Evolutionary conservation across 2,888 invertebrate species (phyloP).

Genomic region (Prenolepis imparis): DNA sequence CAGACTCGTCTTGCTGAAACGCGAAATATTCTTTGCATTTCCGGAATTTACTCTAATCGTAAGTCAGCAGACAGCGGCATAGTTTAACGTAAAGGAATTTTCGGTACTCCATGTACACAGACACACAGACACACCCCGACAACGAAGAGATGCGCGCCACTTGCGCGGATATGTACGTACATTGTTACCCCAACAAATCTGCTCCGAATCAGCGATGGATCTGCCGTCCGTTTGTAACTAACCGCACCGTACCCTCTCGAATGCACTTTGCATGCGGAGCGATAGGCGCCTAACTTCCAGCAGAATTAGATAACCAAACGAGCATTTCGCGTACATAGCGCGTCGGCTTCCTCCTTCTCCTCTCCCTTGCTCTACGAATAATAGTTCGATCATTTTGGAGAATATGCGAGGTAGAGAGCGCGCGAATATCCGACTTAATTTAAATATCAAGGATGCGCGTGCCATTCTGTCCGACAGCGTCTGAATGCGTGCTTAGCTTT

Average conservation of each 20-base stretch:
- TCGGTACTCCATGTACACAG: not conserved
- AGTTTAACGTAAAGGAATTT: slow-evolving; percentile 51
- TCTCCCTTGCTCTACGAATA: not conserved
- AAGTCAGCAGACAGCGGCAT: slow-evolving; percentile 39
- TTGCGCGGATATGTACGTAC: slow-evolving; percentile 33
- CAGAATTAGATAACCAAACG: slow-evolving; percentile 77
- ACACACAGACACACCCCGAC: not conserved
- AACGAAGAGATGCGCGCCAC: not conserved
- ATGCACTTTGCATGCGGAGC: slow-evolving; percentile 74
- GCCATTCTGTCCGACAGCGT: not conserved
- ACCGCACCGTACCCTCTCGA: slow-evolving; percentile 58
- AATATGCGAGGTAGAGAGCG: slow-evolving; percentile 2
- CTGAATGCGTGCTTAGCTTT: not conserved
- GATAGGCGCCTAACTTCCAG: slow-evolving; percentile 72
- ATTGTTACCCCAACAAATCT: slow-evolving; percentile 74
- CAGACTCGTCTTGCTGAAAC: not conserved
- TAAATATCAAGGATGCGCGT: slow-evolving; percentile 17
- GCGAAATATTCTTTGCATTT: slow-evolving; percentile 43
- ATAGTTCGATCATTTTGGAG: slow-evolving; percentile 36
- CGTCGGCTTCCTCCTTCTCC: not conserved
- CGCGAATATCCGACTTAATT: not conserved
- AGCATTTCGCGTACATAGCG: slow-evolving; percentile 53
- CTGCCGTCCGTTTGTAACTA: slow-evolving; percentile 68
- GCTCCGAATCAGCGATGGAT: slow-evolving; percentile 75
- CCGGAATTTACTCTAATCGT: slow-evolving; percentile 47